Percentiles rank a stretch among this genome's conserved stretches.
Evolutionary conservation across 2,888 invertebrate species (phyloP).

Genomic region (Plebejus melissa): DNA sequence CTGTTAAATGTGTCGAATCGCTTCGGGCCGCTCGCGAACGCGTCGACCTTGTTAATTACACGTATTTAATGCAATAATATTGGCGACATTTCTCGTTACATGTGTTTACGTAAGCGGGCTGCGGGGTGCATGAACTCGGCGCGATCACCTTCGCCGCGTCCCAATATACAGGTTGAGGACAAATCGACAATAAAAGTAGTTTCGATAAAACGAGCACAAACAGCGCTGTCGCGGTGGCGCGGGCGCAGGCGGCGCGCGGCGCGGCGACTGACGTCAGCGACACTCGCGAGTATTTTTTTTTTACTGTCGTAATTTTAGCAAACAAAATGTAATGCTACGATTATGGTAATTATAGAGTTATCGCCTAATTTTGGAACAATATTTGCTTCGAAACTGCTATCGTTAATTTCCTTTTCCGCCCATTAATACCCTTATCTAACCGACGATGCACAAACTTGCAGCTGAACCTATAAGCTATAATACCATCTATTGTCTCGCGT

Average conservation of each 20-base stretch:
- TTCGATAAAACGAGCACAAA: conserved; percentile 63
- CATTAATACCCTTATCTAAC: neutral
- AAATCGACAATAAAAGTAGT: conserved; percentile 62
- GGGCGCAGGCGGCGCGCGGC: neutral
- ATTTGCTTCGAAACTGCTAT: neutral
- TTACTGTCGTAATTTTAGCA: neutral
- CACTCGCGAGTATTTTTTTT: conserved; percentile 34
- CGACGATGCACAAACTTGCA: neutral
- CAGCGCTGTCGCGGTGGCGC: conserved; percentile 47
- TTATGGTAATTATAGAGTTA: neutral
- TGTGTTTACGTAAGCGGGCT: conserved; percentile 70
- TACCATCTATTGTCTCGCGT: neutral
- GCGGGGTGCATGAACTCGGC: conserved; percentile 62
- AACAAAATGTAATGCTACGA: neutral
- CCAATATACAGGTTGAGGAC: conserved; percentile 72
- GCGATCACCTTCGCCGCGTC: conserved; percentile 68
- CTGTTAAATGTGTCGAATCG: conserved; percentile 5
- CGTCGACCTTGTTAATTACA: conserved; percentile 35
- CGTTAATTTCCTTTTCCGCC: neutral
- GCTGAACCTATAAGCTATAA: too few species aligned
- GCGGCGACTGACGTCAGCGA: conserved; percentile 37
- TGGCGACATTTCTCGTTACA: conserved; percentile 57
- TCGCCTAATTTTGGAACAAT: neutral
- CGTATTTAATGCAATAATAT: conserved; percentile 34
- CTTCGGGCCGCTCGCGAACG: neutral